Evolutionary conservation across 1,140 invertebrate genomes (phyloP).

Genomic region (Caligus rogercresseyi): DNA sequence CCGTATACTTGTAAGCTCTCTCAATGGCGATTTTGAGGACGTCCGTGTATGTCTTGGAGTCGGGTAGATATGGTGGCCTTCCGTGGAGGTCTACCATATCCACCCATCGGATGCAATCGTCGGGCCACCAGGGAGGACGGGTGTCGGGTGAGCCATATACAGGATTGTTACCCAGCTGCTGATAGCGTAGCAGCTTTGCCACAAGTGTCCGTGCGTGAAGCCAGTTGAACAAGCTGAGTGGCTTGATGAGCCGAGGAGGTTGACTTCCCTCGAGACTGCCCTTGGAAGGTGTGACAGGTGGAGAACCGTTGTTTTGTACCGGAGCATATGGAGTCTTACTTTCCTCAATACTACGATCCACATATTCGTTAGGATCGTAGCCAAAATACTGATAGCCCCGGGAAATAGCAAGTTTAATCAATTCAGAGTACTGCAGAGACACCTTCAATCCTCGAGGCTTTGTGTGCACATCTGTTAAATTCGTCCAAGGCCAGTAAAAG

Average conservation of each 20-base stretch:
- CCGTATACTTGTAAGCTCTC: not conserved
- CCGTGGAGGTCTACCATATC: conserved; percentile 19
- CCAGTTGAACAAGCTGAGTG: not conserved
- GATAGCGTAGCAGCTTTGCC: conserved; percentile 16
- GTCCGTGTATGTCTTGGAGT: conserved; percentile 15
- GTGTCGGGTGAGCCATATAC: conserved; percentile 15
- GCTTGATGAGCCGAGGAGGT: conserved; percentile 4
- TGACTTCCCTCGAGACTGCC: not conserved
- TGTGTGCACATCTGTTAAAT: conserved; percentile 18
- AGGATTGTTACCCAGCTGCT: conserved; percentile 18
- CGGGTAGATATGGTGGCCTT: conserved; percentile 17
- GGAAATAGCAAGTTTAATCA: conserved; percentile 20
- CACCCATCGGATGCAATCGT: conserved; percentile 19
- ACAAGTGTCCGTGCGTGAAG: conserved; percentile 11
- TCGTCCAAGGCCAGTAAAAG: conserved; percentile 19
- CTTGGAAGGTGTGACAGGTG: not conserved
- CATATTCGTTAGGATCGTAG: conserved; percentile 14
- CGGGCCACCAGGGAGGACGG: conserved; percentile 19
- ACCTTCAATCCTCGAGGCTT: conserved; percentile 13
- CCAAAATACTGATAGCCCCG: conserved; percentile 19
- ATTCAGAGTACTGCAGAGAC: conserved; percentile 17
- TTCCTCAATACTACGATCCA: conserved; percentile 9
- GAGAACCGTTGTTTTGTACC: no score
- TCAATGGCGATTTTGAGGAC: conserved; percentile 18
- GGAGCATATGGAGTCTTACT: not conserved